Conservation (phyloP, 53 echinoderm and acorn worm genomes). For the Echinometra lucunter region DNA sequence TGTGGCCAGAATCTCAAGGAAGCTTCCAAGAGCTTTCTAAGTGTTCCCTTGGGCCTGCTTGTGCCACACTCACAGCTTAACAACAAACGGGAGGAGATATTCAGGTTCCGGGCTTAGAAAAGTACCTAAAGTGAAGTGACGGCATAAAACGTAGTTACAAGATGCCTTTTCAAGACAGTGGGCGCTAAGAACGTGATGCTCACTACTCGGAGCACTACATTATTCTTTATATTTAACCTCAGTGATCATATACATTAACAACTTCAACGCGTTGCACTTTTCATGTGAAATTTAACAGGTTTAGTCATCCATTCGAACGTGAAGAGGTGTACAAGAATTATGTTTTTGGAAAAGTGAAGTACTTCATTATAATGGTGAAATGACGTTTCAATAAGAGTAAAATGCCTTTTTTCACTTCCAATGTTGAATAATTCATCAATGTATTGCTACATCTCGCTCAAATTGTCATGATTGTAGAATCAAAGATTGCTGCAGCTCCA, state of each 20-base stretch:
- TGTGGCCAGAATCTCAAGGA: constrained; percentile 9
- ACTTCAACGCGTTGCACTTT: neutral
- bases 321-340: neutral
- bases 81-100: neutral
- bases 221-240: neutral
- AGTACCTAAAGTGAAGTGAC: neutral
- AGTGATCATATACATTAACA: neutral
- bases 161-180: neutral
- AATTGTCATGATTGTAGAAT: no score
- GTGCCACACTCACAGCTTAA: neutral
- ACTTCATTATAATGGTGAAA: neutral
- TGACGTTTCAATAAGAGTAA: no score
- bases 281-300: neutral
- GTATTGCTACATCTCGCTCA: no score
- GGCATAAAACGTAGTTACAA: constrained; percentile 14
- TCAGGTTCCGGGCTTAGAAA: neutral
- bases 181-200: neutral
- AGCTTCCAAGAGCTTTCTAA: neutral
- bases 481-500: no score
- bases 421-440: no score
- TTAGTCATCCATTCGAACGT: neutral
- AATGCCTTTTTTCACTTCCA: no score
- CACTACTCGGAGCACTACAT: neutral
- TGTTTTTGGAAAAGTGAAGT: neutral
- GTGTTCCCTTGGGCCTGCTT: neutral